phyloP scores from a whole-genome alignment of 2,113 vertebrate species.

The Chamaea fasciata region DNA sequence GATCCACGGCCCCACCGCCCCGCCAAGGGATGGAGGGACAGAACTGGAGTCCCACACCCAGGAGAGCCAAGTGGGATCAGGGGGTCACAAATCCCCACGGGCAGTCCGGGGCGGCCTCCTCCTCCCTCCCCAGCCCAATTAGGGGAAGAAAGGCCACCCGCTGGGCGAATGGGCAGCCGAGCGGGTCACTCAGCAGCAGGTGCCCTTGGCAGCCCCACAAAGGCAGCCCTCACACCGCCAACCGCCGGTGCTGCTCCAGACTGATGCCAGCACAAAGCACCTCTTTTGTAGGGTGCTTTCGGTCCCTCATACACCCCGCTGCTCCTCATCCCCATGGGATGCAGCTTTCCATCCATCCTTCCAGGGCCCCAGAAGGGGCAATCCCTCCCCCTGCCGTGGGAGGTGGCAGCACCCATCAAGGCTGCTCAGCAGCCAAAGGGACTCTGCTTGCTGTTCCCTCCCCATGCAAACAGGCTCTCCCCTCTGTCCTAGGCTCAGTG shows the following conservation, averaged over 20 bases:
- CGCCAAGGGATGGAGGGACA: neutral
- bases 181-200: neutral
- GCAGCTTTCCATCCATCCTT: neutral
- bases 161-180: neutral
- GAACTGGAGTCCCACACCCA: neutral
- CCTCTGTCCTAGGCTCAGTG: neutral
- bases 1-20: neutral
- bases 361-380: neutral
- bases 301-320: fast-evolving
- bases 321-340: fast-evolving
- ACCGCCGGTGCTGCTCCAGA: fast-evolving
- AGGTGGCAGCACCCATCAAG: fast-evolving
- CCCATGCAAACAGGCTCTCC: neutral
- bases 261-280: neutral
- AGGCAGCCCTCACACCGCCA: neutral
- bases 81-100: fast-evolving
- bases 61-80: neutral
- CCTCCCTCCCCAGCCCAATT: neutral
- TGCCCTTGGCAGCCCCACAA: neutral
- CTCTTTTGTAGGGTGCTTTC: neutral
- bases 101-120: neutral
- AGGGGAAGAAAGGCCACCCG: neutral
- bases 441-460: neutral
- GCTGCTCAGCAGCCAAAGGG: neutral
- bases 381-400: neutral